Evolutionary conservation across 2,888 invertebrate species (phyloP).

Genomic region (Monopis laevigella): DNA sequence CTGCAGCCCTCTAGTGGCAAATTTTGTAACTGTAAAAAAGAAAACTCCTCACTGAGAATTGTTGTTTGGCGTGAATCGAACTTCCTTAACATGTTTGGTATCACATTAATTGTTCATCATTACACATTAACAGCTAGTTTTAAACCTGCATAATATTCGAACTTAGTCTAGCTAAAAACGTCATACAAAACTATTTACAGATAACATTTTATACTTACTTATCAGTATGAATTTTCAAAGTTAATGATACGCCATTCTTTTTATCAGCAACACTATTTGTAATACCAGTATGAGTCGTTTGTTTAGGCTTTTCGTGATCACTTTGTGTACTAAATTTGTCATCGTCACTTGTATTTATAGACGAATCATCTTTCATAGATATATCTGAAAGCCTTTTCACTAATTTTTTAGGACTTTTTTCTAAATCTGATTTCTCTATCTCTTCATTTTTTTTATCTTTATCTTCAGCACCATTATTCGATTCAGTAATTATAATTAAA

Average conservation of each 20-base stretch:
- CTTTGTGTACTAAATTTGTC: slow-evolving; percentile 33
- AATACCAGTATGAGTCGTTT: slow-evolving; percentile 27
- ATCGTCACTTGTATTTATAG: slow-evolving; percentile 42
- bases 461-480: slow-evolving; percentile 3
- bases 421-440: neutral
- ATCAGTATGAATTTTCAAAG: slow-evolving; percentile 20
- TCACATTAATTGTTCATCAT: too few species aligned
- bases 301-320: slow-evolving; percentile 40
- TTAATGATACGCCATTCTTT: slow-evolving; percentile 49
- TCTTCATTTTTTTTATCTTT: neutral
- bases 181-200: too few species aligned
- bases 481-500: too few species aligned
- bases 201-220: slow-evolving; percentile 3
- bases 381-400: slow-evolving; percentile 44
- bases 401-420: slow-evolving; percentile 25
- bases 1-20: too few species aligned
- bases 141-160: too few species aligned
- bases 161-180: too few species aligned
- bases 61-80: too few species aligned
- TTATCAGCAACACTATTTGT: slow-evolving; percentile 32
- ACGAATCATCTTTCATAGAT: slow-evolving; percentile 44
- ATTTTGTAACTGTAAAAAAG: too few species aligned
- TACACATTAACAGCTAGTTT: too few species aligned
- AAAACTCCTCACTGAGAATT: too few species aligned
- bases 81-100: too few species aligned